Base-by-base conservation (phyloP, 1,140 invertebrate genomes). In the Carposina sasakii region DNA sequence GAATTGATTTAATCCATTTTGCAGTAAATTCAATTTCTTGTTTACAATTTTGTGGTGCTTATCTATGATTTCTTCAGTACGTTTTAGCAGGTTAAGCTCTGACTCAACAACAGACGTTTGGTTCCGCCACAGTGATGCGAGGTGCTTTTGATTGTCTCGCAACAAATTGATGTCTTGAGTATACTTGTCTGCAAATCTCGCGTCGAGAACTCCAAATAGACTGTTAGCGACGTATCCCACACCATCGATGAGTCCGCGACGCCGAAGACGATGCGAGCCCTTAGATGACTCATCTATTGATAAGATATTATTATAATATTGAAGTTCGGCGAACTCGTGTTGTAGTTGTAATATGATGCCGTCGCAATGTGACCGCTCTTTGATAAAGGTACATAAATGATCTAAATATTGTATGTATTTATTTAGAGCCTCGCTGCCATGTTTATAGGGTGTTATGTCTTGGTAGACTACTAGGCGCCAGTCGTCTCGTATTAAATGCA, bases 401-500 rank as follows among this genome's bases (percentile, higher is more conserved):
- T 39, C 15, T 39, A 39, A 13, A n/a, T 39, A n/a, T 20, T 24
- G 26, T 2, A 53, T 12, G 13, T 47, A 53, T 9, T 47, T 23
- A 20, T 53, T 17, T 20, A 53, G 16, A 4, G 44, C 13, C 20
- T 17, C 17, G 12, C 36, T n/a, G n/a, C 42, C 20, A 24, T 52
- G 22, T 55, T 53, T 58, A 23, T 60, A 64, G 1, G 34, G 45
- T 0, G 46, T 41, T 50, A 60, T 46, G 15, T 64, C 57, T 20
- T 64, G 58, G 33, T 48, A 64, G 4, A 53, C 42, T 3, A 64
- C 23, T 12, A 64, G 15, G n/a, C 28, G 57, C 57, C 61, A 64
- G 31, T 64, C 49, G 40, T 64, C 61, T 16, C 43, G 41, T 16
- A 64, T 53, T 28, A 50, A 48, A 8, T 46, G 43, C 8, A 63